Evolutionary conservation across 2,797 vertebrate species (phyloP).

Genomic region (Etheostoma nigrum): DNA sequence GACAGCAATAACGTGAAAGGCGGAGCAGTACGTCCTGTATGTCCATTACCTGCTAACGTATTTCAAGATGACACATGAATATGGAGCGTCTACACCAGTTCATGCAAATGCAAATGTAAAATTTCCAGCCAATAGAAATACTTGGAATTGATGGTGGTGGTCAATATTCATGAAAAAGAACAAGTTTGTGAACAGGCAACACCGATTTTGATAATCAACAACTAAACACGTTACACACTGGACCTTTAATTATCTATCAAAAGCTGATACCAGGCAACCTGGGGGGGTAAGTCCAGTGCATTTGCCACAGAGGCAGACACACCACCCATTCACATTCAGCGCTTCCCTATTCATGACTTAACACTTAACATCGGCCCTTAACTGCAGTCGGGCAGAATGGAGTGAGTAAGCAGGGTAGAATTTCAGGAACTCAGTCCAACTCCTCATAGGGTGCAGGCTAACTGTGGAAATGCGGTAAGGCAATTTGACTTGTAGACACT

Average conservation of each 20-base stretch:
- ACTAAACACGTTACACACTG: no score
- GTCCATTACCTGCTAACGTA: no score
- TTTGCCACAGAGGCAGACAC: slow-evolving; percentile 36
- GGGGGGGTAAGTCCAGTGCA: slow-evolving; percentile 2
- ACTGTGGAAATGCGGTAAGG: slow-evolving; percentile 67
- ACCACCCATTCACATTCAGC: slow-evolving; percentile 32
- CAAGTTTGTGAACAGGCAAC: no score
- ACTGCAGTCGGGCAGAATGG: slow-evolving; percentile 55
- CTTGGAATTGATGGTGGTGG: no score
- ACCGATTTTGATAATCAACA: no score
- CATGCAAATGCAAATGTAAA: no score
- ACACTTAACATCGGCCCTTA: slow-evolving; percentile 56
- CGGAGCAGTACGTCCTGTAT: no score
- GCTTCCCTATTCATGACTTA: slow-evolving; percentile 38
- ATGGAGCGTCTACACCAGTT: no score
- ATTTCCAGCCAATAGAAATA: no score
- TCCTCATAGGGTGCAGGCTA: slow-evolving; percentile 53
- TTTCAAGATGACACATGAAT: no score
- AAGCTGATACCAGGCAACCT: slow-evolving; percentile 15
- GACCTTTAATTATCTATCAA: slow-evolving; percentile 1
- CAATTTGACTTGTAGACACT: slow-evolving; percentile 49
- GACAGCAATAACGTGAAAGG: no score
- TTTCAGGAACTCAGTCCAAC: slow-evolving; percentile 57
- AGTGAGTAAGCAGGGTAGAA: slow-evolving; percentile 46
- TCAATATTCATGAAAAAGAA: no score